Evolutionary conservation across 2,113 vertebrate species (phyloP).

Genomic region (Andinoacara biseriatus): DNA sequence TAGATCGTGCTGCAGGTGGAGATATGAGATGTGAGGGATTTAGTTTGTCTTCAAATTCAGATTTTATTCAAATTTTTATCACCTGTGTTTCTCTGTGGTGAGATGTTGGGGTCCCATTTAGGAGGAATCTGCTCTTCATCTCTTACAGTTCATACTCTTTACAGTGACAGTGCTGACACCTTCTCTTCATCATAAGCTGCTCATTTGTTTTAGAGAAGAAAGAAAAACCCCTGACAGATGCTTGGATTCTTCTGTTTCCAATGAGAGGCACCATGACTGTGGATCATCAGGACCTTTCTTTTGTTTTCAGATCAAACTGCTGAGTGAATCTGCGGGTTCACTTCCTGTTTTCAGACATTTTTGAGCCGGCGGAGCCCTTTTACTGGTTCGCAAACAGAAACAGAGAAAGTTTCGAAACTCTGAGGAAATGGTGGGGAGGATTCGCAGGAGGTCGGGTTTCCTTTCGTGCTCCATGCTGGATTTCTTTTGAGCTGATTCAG

Average conservation of each 20-base stretch:
- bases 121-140: neutral
- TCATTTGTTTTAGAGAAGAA: neutral
- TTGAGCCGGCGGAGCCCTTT: neutral
- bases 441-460: neutral
- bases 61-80: neutral
- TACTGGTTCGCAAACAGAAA: neutral
- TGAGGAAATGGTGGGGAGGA: neutral
- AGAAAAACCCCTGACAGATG: neutral
- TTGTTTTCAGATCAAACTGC: neutral
- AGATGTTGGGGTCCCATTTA: neutral
- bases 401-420: neutral
- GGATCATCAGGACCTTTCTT: neutral
- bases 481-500: conserved; percentile 5
- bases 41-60: neutral
- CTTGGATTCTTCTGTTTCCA: neutral
- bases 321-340: neutral
- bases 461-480: neutral
- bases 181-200: neutral
- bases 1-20: neutral
- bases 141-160: neutral
- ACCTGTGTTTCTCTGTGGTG: neutral
- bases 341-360: neutral
- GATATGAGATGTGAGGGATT: neutral
- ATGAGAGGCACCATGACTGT: neutral
- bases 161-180: neutral